These are phyloP conservation scores for Siphlonurus alternatus DNA, from an alignment of 2,888 invertebrate species.

Conservation along the genomic window DNA sequence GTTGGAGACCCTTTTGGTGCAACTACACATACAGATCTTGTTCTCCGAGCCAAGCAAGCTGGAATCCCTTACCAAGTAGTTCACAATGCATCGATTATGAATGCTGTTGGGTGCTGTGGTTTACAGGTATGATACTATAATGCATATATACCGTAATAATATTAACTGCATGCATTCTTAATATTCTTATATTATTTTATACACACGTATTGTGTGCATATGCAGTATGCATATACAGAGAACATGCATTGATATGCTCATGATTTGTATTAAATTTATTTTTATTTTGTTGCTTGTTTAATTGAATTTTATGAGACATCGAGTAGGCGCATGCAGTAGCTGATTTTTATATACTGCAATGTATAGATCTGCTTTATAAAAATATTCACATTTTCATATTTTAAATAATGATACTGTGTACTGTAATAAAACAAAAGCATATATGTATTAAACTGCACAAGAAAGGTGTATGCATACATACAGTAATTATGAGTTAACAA, in stretches of 20 bases:
- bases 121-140: constrained; percentile 39
- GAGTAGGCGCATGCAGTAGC: too few species aligned
- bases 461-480: too few species aligned
- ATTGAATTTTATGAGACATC: too few species aligned
- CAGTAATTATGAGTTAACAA: too few species aligned
- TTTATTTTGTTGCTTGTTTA: too few species aligned
- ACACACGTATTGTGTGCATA: neutral
- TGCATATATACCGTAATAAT: neutral
- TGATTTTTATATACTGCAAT: too few species aligned
- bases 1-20: constrained; percentile 98
- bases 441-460: too few species aligned
- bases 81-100: constrained; percentile 97
- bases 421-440: too few species aligned
- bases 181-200: neutral
- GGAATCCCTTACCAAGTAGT: constrained; percentile 60
- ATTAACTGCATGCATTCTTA: neutral
- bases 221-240: neutral
- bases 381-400: too few species aligned
- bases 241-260: neutral
- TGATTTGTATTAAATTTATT: constrained; percentile 2
- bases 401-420: too few species aligned
- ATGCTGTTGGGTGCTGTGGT: constrained; percentile 91
- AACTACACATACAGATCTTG: constrained; percentile 92
- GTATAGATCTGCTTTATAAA: too few species aligned
- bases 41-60: constrained; percentile 70